A percentile compares a stretch with the other conserved stretches of the same genome.
Conservation (phyloP, 1,140 invertebrate genomes). For the Chelonus insularis region DNA sequence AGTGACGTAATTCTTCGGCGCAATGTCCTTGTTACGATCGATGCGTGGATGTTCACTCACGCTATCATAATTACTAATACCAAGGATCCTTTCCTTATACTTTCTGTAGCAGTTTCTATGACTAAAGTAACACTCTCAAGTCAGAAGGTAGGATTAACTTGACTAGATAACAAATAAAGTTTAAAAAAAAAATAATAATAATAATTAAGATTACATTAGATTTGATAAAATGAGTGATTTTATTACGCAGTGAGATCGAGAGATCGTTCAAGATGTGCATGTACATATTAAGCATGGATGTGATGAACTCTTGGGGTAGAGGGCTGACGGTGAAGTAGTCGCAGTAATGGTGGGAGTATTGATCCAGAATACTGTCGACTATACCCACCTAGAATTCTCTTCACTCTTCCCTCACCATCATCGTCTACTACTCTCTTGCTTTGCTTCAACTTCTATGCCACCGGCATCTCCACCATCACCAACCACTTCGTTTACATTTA, state of each 20-base stretch:
- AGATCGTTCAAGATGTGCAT: no score
- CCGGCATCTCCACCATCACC: neutral
- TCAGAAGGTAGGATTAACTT: no score
- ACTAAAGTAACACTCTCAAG: no score
- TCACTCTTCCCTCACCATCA: slow-evolving; percentile 28
- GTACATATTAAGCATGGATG: neutral
- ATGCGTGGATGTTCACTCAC: slow-evolving; percentile 13
- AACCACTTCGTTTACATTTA: neutral
- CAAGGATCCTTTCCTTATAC: neutral
- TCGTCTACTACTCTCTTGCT: slow-evolving; percentile 16
- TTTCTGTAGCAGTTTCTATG: neutral
- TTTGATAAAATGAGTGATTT: no score
- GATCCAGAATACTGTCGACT: slow-evolving; percentile 54
- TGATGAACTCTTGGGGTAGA: slow-evolving; percentile 4
- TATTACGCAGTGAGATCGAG: no score
- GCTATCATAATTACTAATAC: neutral
- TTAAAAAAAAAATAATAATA: no score
- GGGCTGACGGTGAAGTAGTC: neutral
- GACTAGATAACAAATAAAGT: no score
- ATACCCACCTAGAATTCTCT: slow-evolving; percentile 43
- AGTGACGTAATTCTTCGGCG: slow-evolving; percentile 29
- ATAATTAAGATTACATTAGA: no score
- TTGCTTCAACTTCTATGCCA: slow-evolving; percentile 22
- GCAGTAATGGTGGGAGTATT: slow-evolving; percentile 51
- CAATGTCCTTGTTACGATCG: slow-evolving; percentile 28